Base-by-base conservation (phyloP, 2,113 vertebrate species). In the Myotis davidii region DNA sequence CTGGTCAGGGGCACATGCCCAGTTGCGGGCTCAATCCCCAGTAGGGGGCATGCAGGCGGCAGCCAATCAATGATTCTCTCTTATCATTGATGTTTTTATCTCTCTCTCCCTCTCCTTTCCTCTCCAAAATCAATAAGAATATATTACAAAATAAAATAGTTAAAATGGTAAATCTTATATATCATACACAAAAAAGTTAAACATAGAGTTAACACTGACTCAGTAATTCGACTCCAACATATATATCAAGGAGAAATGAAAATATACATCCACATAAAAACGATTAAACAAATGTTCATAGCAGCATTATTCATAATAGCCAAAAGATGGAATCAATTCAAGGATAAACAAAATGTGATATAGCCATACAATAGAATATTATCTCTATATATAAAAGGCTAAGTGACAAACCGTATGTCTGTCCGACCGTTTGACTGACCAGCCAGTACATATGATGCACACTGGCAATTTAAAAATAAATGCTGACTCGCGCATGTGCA, bases 321-420 rank as follows among this genome's bases (percentile, higher is more conserved):
- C 59, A 94, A 94, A 67, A 48, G 39, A 84, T 32, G 13, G 9
- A 94, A 89, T 69, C 70, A 77, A 84, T 45, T 79, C 77, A 90
- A 61, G n/a, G 14, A 82, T 74, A 54, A 74, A 77, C 27, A 85
- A 69, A 70, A 90, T 32, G 32, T 83, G 5, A 17, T 84, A 39
- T 27, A 90, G 7, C 37, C 37, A 59, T 50, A 69, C 39, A 77
- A 84, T 69, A 23, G 45, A 72, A 64, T 73, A 91, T 34, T 64
- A 73, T 54, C 14, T 16, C 14, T 50, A 50, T 50, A 50, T 50
- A 50, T 16, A 50, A 50, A 50, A 50, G 50, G 50, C 50, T 50
- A 50, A 50, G 50, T 50, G 50, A 50, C 14, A 4, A 4, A 50
- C 50, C 14, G 14, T 17, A 50, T 50, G 50, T 50, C 54, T 23